Evolutionary conservation across 2,888 invertebrate species (phyloP), one percentile per base, ranked within the genome.

Genomic region (Protodeltote pygarga): DNA sequence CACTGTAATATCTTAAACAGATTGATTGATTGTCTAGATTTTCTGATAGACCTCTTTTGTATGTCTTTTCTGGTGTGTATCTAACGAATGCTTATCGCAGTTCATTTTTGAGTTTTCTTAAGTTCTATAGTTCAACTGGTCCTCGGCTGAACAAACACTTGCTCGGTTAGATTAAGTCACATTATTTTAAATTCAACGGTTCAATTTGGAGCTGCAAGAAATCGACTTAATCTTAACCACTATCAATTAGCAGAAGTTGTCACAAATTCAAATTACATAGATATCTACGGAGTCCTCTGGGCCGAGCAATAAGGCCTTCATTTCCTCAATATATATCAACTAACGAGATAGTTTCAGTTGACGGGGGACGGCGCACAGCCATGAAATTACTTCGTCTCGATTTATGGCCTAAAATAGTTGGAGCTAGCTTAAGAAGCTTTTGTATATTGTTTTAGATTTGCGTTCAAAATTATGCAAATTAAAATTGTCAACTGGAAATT

Each of bases 371-470:
- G 44, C 35, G 45, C 33, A 28, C 23, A 42, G 35, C 50, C 50
- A 59, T 65, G 63, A 65, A 66, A 65, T 65, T 59, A 62, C 54
- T 55, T 65, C 27, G 34, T 21, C 25, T 32, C 24, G 47, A 66
- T 66, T 62, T 66, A 55, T 59, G 17, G 9, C 32, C 47, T 42
- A 37, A 61, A 65, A 65, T 52, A 57, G 65, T 61, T 53, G 25
- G 37, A 19, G 20, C 10, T 44, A 13, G 16, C 24, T 42, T 21
- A n/a, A 9, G 11, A 29, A 46, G 32, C 50, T 59, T 62, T 54
- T 51, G 54, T 54, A 59, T 63, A 40, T 41, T 49, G 37, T 28
- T 64, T 31, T 33, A 16, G 21, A 33, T 20, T 39, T 33, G 10
- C 17, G 5, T 48, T 35, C 3, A 3, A 47, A 37, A 33, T 8